Evolutionary conservation across 53 echinoderm and acorn worm species (phyloP).

Genomic region (Luidia sarsii): DNA sequence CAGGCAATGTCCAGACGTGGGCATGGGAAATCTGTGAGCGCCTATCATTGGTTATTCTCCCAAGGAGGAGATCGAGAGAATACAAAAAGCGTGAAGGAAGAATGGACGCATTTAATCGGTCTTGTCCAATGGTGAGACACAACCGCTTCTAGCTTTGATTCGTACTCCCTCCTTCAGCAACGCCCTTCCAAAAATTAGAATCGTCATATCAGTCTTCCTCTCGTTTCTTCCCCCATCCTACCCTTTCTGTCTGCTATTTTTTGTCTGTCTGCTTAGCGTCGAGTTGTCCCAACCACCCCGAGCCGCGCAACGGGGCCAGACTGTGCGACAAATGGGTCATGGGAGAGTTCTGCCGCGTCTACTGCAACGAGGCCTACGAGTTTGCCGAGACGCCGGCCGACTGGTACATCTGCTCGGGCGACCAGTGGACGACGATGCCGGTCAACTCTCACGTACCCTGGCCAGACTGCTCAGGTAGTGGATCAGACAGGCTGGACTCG

Average conservation of each 20-base stretch:
- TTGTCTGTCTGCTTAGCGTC: slow-evolving; percentile 9
- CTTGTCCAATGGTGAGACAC: too few species aligned
- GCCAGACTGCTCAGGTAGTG: slow-evolving; percentile 66
- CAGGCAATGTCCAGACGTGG: too few species aligned
- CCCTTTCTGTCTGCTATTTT: neutral
- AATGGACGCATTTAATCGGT: too few species aligned
- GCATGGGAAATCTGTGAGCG: too few species aligned
- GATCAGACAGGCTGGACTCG: too few species aligned
- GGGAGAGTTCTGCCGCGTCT: slow-evolving; percentile 52
- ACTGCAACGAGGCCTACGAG: slow-evolving; percentile 51
- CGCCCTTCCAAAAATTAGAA: too few species aligned
- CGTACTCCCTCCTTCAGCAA: too few species aligned
- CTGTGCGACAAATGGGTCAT: slow-evolving; percentile 57
- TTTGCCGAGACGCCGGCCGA: slow-evolving; percentile 39
- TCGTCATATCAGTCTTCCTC: too few species aligned
- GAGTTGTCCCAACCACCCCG: slow-evolving; percentile 31
- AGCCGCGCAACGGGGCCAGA: slow-evolving; percentile 54
- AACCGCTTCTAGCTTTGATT: too few species aligned
- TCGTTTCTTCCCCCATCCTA: neutral
- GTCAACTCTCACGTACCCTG: slow-evolving; percentile 5
- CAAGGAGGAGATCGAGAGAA: too few species aligned
- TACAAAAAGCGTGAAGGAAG: too few species aligned
- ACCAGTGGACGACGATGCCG: slow-evolving; percentile 28
- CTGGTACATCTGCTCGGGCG: slow-evolving; percentile 36
- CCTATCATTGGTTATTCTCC: too few species aligned